These are phyloP conservation scores for Paragorgia papillata DNA, from an alignment of 92 coral and sea anemone species.

Conservation along the genomic window DNA sequence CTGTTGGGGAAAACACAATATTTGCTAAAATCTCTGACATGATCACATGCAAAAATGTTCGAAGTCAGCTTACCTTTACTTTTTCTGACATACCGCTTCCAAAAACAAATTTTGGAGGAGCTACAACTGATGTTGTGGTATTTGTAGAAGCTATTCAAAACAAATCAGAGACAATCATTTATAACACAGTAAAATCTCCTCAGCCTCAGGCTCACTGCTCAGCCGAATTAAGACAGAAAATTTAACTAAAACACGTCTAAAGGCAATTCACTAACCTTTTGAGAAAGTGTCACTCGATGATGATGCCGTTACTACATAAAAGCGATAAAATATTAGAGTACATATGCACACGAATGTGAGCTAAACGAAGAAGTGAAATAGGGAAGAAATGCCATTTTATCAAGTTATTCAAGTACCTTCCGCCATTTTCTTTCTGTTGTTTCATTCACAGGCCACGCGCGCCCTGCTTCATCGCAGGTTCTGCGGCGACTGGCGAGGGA, in stretches of 20 bases:
- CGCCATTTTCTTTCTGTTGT: conserved; percentile 15
- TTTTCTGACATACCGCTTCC: conserved; percentile 81
- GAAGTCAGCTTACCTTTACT: conserved; percentile 71
- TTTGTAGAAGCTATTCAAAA: conserved; percentile 26
- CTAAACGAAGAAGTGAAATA: background rate
- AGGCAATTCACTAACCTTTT: conserved; percentile 7
- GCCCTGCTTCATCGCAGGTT: background rate
- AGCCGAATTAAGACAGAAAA: too few relatives aligned
- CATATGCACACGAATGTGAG: background rate
- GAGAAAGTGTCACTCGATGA: conserved; percentile 25
- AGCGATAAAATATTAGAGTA: conserved; percentile 7
- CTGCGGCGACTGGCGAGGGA: too few relatives aligned
- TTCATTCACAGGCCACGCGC: conserved; percentile 27
- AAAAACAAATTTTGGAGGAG: conserved; percentile 95
- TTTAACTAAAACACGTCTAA: background rate
- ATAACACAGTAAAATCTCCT: background rate
- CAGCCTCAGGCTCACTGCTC: too few relatives aligned
- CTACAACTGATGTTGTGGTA: conserved; percentile 67
- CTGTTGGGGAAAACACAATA: too few relatives aligned
- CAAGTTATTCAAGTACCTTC: background rate
- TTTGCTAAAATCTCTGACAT: too few relatives aligned
- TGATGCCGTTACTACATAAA: conserved; percentile 19
- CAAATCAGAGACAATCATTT: background rate
- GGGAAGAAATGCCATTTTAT: background rate
- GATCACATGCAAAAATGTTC: too few relatives aligned